Percentiles rank a stretch among this genome's conserved stretches.
phyloP scores from a whole-genome alignment of 2,797 vertebrate genomes.

The Leuciscus waleckii region DNA sequence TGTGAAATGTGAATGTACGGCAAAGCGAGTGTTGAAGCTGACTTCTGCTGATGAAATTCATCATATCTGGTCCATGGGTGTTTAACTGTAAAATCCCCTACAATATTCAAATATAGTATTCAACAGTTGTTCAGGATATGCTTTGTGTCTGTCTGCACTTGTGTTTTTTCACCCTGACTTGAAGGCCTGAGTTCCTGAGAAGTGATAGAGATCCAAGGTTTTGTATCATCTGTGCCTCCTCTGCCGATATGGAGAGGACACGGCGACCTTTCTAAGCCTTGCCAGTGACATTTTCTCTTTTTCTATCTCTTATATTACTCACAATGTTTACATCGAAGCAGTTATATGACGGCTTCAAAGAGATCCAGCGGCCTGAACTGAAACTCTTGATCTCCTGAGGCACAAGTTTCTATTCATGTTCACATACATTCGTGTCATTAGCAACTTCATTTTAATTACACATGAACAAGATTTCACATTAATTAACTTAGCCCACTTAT shows the following conservation, averaged over 20 bases:
- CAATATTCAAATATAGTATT: not conserved
- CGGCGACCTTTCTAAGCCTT: not conserved
- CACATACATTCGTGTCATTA: not conserved
- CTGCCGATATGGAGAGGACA: not conserved
- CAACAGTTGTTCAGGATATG: not conserved
- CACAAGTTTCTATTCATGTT: not conserved
- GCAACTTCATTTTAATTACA: not conserved
- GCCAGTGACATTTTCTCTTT: not conserved
- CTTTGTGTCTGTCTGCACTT: conserved; percentile 9
- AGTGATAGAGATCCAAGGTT: conserved; percentile 14
- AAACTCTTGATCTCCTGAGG: not conserved
- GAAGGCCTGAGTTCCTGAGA: not conserved
- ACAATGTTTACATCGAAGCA: conserved; percentile 3
- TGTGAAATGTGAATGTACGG: no score
- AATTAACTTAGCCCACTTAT: not conserved
- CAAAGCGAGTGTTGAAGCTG: no score
- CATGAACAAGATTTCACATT: not conserved
- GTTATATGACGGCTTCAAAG: not conserved
- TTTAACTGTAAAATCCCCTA: no score
- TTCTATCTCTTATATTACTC: not conserved
- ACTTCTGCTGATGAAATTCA: no score
- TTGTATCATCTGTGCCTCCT: not conserved
- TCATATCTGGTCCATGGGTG: no score
- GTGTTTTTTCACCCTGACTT: not conserved
- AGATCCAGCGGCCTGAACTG: not conserved